Percentiles rank a stretch among this genome's conserved stretches.
Evolutionary conservation across 2,888 invertebrate genomes (phyloP).

Genomic region (Caenorhabditis sp.): DNA sequence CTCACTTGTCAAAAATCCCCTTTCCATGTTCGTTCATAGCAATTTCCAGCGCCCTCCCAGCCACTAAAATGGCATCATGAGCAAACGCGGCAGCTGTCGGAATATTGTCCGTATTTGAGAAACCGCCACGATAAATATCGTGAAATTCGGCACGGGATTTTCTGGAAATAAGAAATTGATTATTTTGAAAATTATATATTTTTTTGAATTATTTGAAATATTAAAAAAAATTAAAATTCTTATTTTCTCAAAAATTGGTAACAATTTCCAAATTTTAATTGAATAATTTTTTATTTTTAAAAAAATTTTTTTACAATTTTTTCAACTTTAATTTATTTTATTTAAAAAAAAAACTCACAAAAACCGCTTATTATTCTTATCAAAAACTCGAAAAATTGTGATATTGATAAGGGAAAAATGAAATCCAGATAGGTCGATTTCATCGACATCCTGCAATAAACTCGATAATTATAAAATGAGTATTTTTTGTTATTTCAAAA

Average conservation of each 20-base stretch:
- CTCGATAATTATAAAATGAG: too few relatives aligned
- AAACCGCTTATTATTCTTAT: conserved; percentile 66
- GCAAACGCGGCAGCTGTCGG: conserved; percentile 73
- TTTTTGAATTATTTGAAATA: too few relatives aligned
- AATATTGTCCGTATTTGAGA: conserved; percentile 47
- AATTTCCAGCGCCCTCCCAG: conserved; percentile 67
- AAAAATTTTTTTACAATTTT: too few relatives aligned
- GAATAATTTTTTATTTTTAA: too few relatives aligned
- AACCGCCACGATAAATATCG: conserved; percentile 65
- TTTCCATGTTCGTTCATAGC: conserved; percentile 64
- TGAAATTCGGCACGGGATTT: conserved; percentile 64
- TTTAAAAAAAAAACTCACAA: conserved; percentile 52
- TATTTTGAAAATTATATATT: conserved; percentile 51
- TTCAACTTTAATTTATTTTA: too few relatives aligned
- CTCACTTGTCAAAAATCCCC: conserved; percentile 69
- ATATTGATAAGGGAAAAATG: conserved; percentile 75
- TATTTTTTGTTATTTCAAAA: neutral
- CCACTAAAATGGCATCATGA: conserved; percentile 75
- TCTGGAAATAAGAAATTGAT: conserved; percentile 46
- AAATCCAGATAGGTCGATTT: conserved; percentile 68
- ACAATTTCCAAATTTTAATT: too few relatives aligned
- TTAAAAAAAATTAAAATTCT: too few relatives aligned
- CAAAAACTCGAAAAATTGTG: conserved; percentile 73
- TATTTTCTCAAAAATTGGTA: too few relatives aligned
- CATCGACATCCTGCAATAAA: conserved; percentile 69